Evolutionary conservation across 1,140 invertebrate genomes (phyloP).

Genomic region (Bombus sylvicola): DNA sequence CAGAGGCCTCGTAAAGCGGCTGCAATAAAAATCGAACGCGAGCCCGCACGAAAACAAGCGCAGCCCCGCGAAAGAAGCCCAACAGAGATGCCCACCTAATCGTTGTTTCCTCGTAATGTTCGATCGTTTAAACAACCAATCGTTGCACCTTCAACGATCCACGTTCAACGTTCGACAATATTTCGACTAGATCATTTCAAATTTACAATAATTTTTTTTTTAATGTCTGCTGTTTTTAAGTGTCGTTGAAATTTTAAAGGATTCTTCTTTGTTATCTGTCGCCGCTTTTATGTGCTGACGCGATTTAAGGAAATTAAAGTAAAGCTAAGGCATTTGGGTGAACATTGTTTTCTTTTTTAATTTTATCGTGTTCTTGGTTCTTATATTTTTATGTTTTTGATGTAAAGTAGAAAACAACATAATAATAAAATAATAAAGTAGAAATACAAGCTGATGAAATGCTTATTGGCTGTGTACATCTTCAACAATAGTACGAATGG

Average conservation of each 20-base stretch:
- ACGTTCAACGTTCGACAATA: background rate
- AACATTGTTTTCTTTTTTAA: too few relatives aligned
- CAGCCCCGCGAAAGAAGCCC: too few relatives aligned
- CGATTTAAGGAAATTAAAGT: background rate
- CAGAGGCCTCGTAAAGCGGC: slow-evolving; percentile 13
- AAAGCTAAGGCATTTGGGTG: too few relatives aligned
- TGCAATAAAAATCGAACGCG: slow-evolving; percentile 24
- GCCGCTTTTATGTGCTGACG: too few relatives aligned
- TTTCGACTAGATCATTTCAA: too few relatives aligned
- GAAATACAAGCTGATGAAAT: too few relatives aligned
- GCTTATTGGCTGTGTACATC: too few relatives aligned
- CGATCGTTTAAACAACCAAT: background rate
- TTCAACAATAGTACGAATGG: too few relatives aligned
- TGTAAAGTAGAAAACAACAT: background rate
- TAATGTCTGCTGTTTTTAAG: too few relatives aligned
- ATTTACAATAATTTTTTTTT: too few relatives aligned
- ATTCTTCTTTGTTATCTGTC: too few relatives aligned
- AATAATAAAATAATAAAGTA: too few relatives aligned
- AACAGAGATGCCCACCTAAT: background rate
- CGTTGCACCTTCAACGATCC: background rate
- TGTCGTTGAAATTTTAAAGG: background rate
- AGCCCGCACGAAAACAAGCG: background rate
- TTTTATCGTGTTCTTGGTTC: background rate
- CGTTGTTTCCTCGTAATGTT: background rate
- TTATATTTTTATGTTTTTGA: background rate